Evolutionary conservation across 2,113 vertebrate species (phyloP), one percentile per base, ranked within the genome.

Genomic region (Dascyllus trimaculatus): DNA sequence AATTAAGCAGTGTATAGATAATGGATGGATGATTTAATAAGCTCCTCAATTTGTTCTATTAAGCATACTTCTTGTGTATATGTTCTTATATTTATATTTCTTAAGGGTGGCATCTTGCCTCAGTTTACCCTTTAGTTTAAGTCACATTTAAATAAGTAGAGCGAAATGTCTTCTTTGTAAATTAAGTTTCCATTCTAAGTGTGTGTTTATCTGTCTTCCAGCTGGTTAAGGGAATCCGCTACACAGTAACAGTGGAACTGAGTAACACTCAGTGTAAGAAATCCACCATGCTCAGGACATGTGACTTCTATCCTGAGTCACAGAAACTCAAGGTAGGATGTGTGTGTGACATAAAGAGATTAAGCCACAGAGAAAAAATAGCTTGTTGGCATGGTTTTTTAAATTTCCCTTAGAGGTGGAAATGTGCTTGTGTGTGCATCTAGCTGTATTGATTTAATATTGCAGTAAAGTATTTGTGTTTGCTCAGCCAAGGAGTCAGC

Each of bases 161-260:
- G 11, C 0, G 25, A 0, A 43, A 11, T 40, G 2, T 40, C 2
- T 40, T 40, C 8, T 77, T 61, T 71, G 8, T 65, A 32, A 17
- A 65, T 64, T 4, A 13, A 48, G 2, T 74, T 15, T 54, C 18
- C 4, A 4, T 1, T 66, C 4, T 51, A 14, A 86, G 15, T 75
- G 19, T 77, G 25, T 64, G 0, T 87, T 35, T 65, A 3, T 66
- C 19, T 89, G 38, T 84, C 65, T 84, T 86, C 2, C 88, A 97
- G 96, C 71, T 96, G 82, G 95, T 96, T 32, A 94, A 96, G 11
- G 96, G 96, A 1, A n/a, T 96, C 51, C 94, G 93, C 49, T 97
- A 96, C 92, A 94, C 85, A 54, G 89, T 97, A 66, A 95, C 92
- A 0, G 71, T 94, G 73, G 95, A 96, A 60, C 85, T 96, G 73